Conservation (phyloP, 2,888 invertebrate genomes). For the Chalcosyrphus nemorum region DNA sequence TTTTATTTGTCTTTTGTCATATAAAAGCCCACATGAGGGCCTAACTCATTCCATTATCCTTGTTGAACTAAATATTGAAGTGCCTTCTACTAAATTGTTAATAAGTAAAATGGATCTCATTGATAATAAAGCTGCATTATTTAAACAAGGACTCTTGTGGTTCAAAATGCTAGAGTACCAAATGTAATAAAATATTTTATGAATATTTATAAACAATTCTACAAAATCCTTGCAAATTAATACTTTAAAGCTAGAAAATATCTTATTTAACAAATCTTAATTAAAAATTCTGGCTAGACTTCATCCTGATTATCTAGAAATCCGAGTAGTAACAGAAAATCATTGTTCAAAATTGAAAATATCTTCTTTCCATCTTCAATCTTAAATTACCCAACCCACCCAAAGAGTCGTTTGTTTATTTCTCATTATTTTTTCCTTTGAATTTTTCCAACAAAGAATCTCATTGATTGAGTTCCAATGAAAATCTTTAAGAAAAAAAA, state of each 20-base stretch:
- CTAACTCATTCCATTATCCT: neutral
- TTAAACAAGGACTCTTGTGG: too few relatives aligned
- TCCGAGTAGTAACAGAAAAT: too few relatives aligned
- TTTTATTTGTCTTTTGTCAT: neutral
- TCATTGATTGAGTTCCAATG: neutral
- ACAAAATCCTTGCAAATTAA: too few relatives aligned
- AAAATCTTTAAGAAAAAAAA: neutral
- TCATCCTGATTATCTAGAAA: too few relatives aligned
- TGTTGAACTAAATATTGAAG: neutral
- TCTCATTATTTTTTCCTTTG: neutral
- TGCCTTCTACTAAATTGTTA: neutral
- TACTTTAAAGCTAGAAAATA: too few relatives aligned
- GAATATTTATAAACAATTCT: too few relatives aligned
- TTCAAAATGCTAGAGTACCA: too few relatives aligned
- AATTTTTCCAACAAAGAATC: neutral
- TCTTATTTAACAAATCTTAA: too few relatives aligned
- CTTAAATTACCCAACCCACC: neutral
- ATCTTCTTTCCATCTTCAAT: neutral
- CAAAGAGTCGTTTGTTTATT: neutral
- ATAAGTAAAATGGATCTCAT: too few relatives aligned
- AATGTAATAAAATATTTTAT: too few relatives aligned
- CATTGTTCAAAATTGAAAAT: neutral
- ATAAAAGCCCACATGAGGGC: neutral
- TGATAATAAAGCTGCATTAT: too few relatives aligned
- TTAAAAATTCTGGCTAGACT: too few relatives aligned